These are phyloP conservation scores for Pachycephala philippinensis DNA, from an alignment of 2,113 vertebrate genomes.

Conservation along the genomic window DNA sequence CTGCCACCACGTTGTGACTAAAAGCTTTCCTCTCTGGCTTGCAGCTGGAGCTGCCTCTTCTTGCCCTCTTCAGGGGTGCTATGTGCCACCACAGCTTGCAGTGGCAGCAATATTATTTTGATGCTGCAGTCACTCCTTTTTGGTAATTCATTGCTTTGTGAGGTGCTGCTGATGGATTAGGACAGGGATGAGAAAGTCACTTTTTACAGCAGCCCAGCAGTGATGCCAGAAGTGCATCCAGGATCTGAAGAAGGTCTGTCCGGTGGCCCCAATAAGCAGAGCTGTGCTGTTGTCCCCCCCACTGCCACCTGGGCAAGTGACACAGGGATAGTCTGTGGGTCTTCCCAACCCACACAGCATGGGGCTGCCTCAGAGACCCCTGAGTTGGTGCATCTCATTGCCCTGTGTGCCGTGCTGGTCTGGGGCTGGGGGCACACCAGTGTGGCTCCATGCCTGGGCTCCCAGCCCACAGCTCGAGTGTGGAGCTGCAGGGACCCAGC, in stretches of 20 bases:
- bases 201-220: background rate
- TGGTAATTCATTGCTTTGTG: background rate
- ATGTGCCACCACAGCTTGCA: background rate
- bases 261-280: background rate
- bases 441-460: background rate
- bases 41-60: background rate
- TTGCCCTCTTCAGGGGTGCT: background rate
- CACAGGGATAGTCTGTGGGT: background rate
- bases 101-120: background rate
- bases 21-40: background rate
- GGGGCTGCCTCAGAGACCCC: background rate
- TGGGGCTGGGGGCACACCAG: fast-evolving
- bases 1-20: background rate
- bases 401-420: fast-evolving
- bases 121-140: background rate
- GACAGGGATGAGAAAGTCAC: background rate
- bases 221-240: background rate
- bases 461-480: background rate
- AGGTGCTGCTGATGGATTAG: background rate
- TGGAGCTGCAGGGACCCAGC: background rate
- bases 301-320: background rate
- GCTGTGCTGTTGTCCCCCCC: background rate
- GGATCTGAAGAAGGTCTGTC: background rate
- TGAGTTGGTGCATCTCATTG: background rate
- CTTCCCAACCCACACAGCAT: background rate